Evolutionary conservation across 92 coral and sea anemone genomes (phyloP), one percentile per base, ranked within the genome.

Genomic region (Heteractis magnifica): DNA sequence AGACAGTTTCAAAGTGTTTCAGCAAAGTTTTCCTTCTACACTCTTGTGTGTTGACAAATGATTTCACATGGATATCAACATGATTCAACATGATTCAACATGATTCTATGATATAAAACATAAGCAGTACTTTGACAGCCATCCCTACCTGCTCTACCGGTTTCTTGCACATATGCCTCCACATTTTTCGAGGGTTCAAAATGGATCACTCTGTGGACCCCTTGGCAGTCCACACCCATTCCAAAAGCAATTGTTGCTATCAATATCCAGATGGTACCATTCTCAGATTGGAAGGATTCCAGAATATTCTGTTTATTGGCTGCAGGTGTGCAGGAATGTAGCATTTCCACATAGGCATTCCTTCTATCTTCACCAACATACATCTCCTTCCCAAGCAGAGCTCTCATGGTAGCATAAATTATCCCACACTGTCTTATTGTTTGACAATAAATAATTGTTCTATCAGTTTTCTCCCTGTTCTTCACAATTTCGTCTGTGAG

Each of bases 401-500:
- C 92, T 53, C 64, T 86, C 6, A 89, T 65, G 13, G 87, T 81
- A 10, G 89, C 92, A 89, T 89, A 89, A 52, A 89, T 86, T 19
- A 85, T 72, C 14, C 89, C 76, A 86, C 89, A 85, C 80, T 89
- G 89, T 49, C 81, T 85, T 23, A 85, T 89, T 19, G 92, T 89
- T 85, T 89, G 92, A 81, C 92, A 89, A 74, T 89, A 89, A 52
- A 89, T 74, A 4, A 89, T 89, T 26, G 92, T 89, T 74, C 92
- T 89, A 13, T 51, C 77, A 56, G 77, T 75, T 12, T 53, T 56
- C 71, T 85, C 71, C 70, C 81, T 20, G 26, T 89, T 50, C 26
- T 21, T 59, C 60, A 58, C 80, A 10, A 89, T 49, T 68, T 86
- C 83, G 10, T 86, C 78, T 15, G 86, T 72, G 12, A 89, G 89